phyloP scores from a whole-genome alignment of 2,888 invertebrate genomes.

The Choreutis nemorana region DNA sequence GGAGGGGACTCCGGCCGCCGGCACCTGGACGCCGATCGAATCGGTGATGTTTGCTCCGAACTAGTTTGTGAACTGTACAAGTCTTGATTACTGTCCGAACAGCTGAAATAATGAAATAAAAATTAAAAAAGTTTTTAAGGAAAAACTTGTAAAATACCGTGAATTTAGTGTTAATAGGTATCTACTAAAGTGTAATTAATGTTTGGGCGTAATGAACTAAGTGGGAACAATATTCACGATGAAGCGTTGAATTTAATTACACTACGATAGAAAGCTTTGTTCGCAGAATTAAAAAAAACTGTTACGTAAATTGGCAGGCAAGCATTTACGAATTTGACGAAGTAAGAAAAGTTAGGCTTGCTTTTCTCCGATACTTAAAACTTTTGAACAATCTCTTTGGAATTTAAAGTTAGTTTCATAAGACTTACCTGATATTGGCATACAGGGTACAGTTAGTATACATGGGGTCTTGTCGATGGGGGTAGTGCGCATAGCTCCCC shows the following conservation, averaged over 20 bases:
- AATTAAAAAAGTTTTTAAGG: neutral
- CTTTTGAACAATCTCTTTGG: too few relatives aligned
- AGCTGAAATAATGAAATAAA: slow-evolving; percentile 28
- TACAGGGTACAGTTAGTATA: slow-evolving; percentile 65
- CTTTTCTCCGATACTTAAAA: too few relatives aligned
- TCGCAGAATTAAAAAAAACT: too few relatives aligned
- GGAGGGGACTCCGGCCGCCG: slow-evolving; percentile 75
- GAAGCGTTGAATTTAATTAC: too few relatives aligned
- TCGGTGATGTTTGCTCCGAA: slow-evolving; percentile 55
- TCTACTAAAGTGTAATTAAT: neutral
- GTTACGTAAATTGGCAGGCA: too few relatives aligned
- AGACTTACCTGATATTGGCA: slow-evolving; percentile 51
- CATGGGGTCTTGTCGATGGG: slow-evolving; percentile 42
- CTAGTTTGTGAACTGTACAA: slow-evolving; percentile 55
- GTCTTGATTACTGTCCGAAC: slow-evolving; percentile 56
- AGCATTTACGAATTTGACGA: too few relatives aligned
- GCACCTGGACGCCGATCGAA: slow-evolving; percentile 35
- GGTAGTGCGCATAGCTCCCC: slow-evolving; percentile 17
- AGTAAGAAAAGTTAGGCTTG: too few relatives aligned
- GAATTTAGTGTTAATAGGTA: neutral
- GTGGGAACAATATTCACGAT: neutral
- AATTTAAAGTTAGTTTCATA: too few relatives aligned
- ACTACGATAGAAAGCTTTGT: too few relatives aligned
- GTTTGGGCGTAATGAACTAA: neutral
- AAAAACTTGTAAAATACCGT: neutral